Evolutionary conservation across 1,140 invertebrate species (phyloP), one percentile per base, ranked within the genome.

Genomic region (Acromyrmex charruanus): DNA sequence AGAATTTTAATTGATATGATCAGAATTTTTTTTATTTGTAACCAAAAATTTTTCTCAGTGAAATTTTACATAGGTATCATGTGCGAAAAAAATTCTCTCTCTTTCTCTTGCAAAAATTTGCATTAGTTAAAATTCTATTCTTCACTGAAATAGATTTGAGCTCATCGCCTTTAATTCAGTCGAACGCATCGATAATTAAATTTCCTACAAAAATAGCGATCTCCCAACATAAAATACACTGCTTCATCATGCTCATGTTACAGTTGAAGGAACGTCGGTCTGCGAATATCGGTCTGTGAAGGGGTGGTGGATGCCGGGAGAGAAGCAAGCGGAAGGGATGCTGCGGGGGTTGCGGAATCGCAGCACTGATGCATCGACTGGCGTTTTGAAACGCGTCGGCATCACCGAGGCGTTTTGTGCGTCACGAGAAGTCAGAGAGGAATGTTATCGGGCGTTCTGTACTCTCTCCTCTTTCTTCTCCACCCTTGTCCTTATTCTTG

Each of bases 391-490:
- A 75, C 69, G 86, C 59, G 44, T 31, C 71, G 31, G 25, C 72
- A 55, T 59, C 84, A 77, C 51, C 69, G 72, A 28, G 80, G 68
- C 74, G 80, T 87, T 89, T 87, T 87, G 55, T 90, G 74, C 86
- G 77, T 25, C 77, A 80, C 59, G 89, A 44, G 35, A 61, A 16
- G 31, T 35, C 21, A 79, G 44, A 69, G 44, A 53, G 39, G 31
- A 53, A 55, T 68, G 88, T 88, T 91, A 91, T 91, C 90, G 53
- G 49, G 72, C 90, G 65, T 65, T 35, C 21, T 58, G 21, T 21
- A 16, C 28, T 68, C 53, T 49, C 58, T 28, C 53, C 35, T 31
- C 21, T 31, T 18, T n/a, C n/a, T 14, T 16, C 59, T n/a, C 51
- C 3, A 14, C 31, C 53, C 63, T 44, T 77, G 58, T 72, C 31